Base-by-base conservation (phyloP, 2,113 vertebrate species). In the Polypterus bichir region DNA sequence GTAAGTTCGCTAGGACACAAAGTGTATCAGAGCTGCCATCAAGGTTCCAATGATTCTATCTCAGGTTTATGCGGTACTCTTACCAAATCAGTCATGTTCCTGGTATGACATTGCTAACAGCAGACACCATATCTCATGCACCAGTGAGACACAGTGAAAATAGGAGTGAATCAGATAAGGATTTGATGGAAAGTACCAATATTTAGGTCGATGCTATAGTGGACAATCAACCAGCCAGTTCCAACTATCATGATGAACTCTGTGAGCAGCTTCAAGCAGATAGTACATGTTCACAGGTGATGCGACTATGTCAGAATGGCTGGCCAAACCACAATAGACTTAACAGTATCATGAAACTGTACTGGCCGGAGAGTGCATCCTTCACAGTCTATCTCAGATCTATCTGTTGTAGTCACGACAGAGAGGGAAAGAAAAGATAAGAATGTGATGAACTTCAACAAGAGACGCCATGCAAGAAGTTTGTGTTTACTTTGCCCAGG, bases 31-130 rank as follows among this genome's bases (percentile, higher is more conserved):
- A 61, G 27, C 51, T 51, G 6, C 60, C 60, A 8, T 9, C 60
- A 48, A 53, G 2, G n/a, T 44, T 45, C 9, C 49, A 8, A 3
- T 59, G 44, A 6, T 46, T 59, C 47, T 8, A 47, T 44, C 27
- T 27, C 27, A 27, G 11, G 51, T 8, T 62, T 6, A 54, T 46
- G 49, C 44, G 47, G n/a, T 62, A 45, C 8, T 10, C 10, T 7
- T 62, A 62, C 53, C 9, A 62, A 5, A 62, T 62, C 46, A 52
- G 7, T 52, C 48, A 54, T 6, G 5, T 51, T 27, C 27, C 27
- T 27, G 5, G 6, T 44, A n/a, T 6, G 60, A 44, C 51, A 53
- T 56, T 56, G 2, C 6, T 27, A 27, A 10, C 4, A 10, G 10
- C 54, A 56, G 54, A 56, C 44, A 5, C 54, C 10, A 3, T 56